phyloP scores from a whole-genome alignment of 2,113 vertebrate genomes.

The Gallinago jamesoni region DNA sequence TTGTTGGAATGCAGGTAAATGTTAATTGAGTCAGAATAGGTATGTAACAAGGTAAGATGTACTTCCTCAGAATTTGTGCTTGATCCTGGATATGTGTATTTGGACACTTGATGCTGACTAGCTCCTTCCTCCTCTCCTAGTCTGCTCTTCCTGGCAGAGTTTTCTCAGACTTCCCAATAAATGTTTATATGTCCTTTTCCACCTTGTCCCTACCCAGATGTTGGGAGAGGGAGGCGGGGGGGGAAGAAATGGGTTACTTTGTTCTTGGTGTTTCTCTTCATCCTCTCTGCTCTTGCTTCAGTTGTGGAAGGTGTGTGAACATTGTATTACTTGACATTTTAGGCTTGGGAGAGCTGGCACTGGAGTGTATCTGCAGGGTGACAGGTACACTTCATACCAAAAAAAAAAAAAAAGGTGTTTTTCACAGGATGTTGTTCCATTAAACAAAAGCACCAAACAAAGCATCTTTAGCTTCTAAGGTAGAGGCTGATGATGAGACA shows the following conservation, averaged over 20 bases:
- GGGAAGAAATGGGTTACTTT: neutral
- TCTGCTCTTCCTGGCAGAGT: neutral
- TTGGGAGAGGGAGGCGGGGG: neutral
- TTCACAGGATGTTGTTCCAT: neutral
- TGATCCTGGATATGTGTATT: accelerated
- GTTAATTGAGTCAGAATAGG: neutral
- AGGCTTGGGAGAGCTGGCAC: neutral
- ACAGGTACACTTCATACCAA: neutral
- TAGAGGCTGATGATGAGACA: neutral
- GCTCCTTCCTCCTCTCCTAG: neutral
- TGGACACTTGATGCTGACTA: neutral
- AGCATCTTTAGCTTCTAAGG: neutral
- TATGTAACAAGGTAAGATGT: neutral
- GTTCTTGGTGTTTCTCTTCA: neutral
- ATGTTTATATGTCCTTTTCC: accelerated
- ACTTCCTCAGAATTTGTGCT: neutral
- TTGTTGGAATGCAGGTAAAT: neutral
- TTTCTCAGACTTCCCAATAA: neutral
- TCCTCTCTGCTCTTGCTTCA: neutral
- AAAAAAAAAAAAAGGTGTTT: neutral
- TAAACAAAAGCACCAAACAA: neutral
- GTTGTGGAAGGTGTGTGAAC: neutral
- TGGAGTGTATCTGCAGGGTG: neutral
- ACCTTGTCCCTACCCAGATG: neutral
- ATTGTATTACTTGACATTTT: neutral